Evolutionary conservation across 2,113 vertebrate genomes (phyloP), one percentile per base, ranked within the genome.

Genomic region (Antechinus flavipes): DNA sequence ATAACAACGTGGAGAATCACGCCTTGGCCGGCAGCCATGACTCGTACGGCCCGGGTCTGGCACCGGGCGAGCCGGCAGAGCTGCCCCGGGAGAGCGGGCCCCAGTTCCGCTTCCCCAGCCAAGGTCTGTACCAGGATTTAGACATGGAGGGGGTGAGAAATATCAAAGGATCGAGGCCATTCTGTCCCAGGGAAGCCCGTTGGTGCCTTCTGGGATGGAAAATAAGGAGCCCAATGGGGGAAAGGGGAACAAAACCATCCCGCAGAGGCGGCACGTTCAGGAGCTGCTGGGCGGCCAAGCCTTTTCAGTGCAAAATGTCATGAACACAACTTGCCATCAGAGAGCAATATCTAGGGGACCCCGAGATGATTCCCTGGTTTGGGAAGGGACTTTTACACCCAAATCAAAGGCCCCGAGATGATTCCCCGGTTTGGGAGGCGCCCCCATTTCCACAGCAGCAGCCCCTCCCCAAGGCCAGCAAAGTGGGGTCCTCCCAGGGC

Each of bases 1-100:
- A 96, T 96, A 98, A 97, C 97, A 98, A 95, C 96, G 97, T 97
- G 98, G 93, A 96, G 95, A 97, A 96, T 96, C 96, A 95, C 96
- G 97, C 96, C 97, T 97, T 96, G 92, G 94, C 98, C 95, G 97
- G 93, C 93, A 97, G 95, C 97, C 97, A 97, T 98, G 97, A 96
- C 96, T 98, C 97, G 97, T 27, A 97, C 97, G 97, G 95, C 10
- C 92, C 49, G 27, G 90, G 54, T 27, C 52, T 89, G 90, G 93
- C 95, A 35, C 92, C 76, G 55, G 93, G 47, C 8, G 56, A 55
- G 93, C 97, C 94, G 56, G 92, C 96, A 68, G 12, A 35, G 61
- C 61, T n/a, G 68, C 42, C 68, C 68, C 14, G 35, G 68, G 7
- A 84, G 68, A 16, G 68, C 0, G 68, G 5, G 96, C 52, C 84